These are phyloP conservation scores for Abscondita cerata DNA, from an alignment of 2,888 invertebrate species.

Conservation along the genomic window DNA sequence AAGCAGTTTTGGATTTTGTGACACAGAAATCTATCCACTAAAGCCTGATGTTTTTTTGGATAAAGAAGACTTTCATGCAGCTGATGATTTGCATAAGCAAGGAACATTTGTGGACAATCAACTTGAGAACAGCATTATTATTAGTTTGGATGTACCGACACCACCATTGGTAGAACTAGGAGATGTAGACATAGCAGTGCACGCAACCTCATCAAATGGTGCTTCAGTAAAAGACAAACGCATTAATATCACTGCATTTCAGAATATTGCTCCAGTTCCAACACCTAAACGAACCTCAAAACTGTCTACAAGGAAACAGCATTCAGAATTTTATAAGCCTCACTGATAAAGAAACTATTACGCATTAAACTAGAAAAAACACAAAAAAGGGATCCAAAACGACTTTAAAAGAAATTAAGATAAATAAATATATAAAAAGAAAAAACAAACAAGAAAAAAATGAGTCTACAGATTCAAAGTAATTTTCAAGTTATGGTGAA, in stretches of 20 bases:
- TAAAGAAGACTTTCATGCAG: neutral
- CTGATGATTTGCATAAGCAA: neutral
- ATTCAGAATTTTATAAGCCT: no score
- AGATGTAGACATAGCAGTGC: neutral
- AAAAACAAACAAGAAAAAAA: neutral
- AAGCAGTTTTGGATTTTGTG: neutral
- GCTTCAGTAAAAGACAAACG: no score
- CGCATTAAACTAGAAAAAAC: no score
- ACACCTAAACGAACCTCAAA: neutral
- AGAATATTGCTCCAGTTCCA: neutral
- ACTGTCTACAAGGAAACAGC: neutral
- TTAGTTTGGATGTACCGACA: no score
- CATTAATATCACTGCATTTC: neutral
- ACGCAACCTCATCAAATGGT: neutral
- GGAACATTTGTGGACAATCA: neutral
- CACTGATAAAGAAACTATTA: no score
- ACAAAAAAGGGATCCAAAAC: no score
- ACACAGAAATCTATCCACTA: neutral
- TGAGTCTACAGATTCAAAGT: neutral
- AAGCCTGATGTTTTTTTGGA: neutral
- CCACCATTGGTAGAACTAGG: no score
- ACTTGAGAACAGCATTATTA: neutral
- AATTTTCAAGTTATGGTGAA: neutral
- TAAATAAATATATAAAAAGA: neutral
- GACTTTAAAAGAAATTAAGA: no score